Percentiles rank a stretch among this genome's conserved stretches.
Conservation (phyloP, 2,113 vertebrate genomes). For the Aphyosemion australe region DNA sequence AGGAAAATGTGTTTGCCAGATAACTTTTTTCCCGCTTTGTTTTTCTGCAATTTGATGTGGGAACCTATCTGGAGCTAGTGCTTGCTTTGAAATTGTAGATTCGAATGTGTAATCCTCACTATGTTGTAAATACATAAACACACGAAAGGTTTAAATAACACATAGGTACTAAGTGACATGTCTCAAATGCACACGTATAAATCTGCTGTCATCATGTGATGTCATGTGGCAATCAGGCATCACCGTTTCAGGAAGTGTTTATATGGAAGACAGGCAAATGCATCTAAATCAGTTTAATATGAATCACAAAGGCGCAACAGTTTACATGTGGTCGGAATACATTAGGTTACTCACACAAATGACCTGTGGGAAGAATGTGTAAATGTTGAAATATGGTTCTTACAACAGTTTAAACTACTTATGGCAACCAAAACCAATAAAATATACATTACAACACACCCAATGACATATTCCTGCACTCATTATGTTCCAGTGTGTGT, state of each 20-base stretch:
- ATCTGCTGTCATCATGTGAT: slow-evolving; percentile 1
- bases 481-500: too few species aligned
- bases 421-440: too few species aligned
- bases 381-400: too few species aligned
- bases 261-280: background rate
- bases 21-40: background rate
- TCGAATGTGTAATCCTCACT: too few species aligned
- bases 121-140: background rate
- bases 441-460: too few species aligned
- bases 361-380: too few species aligned
- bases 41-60: slow-evolving; percentile 2
- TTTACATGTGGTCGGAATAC: too few species aligned
- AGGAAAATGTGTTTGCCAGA: background rate
- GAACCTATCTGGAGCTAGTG: slow-evolving; percentile 27
- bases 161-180: background rate
- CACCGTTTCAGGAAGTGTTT: background rate
- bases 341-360: too few species aligned
- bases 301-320: background rate
- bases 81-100: background rate
- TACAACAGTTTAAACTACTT: too few species aligned
- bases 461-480: too few species aligned
- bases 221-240: background rate
- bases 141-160: background rate
- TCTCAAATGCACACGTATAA: background rate
- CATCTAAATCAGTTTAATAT: background rate